phyloP scores from a whole-genome alignment of 2,888 invertebrate genomes.

The Nomada ruficornis region DNA sequence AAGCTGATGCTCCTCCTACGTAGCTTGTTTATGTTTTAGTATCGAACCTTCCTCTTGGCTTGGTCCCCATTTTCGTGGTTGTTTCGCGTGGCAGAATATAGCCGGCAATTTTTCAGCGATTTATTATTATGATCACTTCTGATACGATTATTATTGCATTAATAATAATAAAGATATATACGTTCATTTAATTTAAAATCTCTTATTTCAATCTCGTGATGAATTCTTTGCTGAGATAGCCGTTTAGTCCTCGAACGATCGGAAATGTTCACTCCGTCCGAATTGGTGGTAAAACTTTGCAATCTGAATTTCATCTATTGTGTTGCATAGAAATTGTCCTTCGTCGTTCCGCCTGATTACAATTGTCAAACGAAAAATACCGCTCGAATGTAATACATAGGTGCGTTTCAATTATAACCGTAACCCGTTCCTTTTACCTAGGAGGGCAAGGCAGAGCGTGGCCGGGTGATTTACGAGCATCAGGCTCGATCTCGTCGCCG shows the following conservation, averaged over 20 bases:
- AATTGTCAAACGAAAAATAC: no score
- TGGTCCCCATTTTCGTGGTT: constrained; percentile 24
- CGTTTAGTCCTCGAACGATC: no score
- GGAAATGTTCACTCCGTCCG: no score
- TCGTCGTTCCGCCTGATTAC: no score
- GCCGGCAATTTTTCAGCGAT: neutral
- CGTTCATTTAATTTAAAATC: neutral
- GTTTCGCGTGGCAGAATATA: neutral
- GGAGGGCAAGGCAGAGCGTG: neutral
- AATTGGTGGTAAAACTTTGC: no score
- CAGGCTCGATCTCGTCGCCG: constrained; percentile 38
- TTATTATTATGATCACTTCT: no score
- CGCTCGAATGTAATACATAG: neutral
- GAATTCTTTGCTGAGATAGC: no score
- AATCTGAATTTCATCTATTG: no score
- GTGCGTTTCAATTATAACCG: neutral
- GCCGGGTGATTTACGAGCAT: constrained; percentile 42
- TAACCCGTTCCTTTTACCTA: neutral
- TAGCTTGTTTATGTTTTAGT: constrained; percentile 9
- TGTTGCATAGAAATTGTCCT: no score
- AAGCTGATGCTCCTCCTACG: constrained; percentile 24
- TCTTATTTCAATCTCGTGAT: neutral
- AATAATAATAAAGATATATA: no score
- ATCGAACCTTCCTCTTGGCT: constrained; percentile 33
- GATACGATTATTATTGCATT: no score